phyloP scores from a whole-genome alignment of 1,140 invertebrate species.

The Diuraphis noxia region DNA sequence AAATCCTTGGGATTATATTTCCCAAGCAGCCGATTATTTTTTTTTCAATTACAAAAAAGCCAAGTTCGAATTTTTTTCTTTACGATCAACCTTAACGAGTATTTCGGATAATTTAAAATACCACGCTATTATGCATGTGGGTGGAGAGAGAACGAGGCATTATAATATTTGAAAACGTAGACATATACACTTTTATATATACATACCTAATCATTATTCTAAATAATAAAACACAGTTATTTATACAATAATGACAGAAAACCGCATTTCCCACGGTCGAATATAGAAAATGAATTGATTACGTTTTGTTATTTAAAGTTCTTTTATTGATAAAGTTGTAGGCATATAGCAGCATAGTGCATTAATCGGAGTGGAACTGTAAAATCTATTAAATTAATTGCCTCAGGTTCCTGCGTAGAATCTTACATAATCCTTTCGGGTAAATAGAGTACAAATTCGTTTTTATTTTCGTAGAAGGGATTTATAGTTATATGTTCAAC shows the following conservation, averaged over 20 bases:
- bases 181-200: neutral
- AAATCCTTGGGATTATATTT: slow-evolving; percentile 24
- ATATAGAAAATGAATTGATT: neutral
- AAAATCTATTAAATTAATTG: slow-evolving; percentile 37
- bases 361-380: neutral
- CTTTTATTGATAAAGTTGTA: neutral
- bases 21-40: neutral
- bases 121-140: neutral
- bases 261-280: neutral
- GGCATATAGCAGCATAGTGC: neutral
- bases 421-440: slow-evolving; percentile 6
- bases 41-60: neutral
- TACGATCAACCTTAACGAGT: neutral
- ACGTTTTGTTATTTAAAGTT: slow-evolving; percentile 5
- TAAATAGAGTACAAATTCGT: neutral
- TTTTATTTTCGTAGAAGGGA: neutral
- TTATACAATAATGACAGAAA: neutral
- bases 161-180: neutral
- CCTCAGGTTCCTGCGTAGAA: neutral
- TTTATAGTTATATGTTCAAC: neutral
- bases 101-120: neutral
- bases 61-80: neutral
- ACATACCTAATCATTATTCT: neutral
- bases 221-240: neutral
- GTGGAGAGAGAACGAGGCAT: neutral